Evolutionary conservation across 1,140 invertebrate genomes (phyloP).

Genomic region (Colletes latitarsis): DNA sequence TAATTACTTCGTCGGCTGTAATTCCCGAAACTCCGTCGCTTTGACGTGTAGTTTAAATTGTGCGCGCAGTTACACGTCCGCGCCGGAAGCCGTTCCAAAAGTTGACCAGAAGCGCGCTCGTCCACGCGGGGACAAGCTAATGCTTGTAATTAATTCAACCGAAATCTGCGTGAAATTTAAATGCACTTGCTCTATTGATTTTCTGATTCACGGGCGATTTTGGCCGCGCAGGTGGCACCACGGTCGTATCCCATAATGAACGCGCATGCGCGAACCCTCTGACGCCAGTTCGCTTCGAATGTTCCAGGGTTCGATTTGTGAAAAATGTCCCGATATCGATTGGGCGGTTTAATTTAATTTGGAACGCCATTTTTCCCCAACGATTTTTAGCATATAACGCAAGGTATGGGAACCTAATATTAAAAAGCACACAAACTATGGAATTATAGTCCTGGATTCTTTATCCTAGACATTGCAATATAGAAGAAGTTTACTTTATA

Average conservation of each 20-base stretch:
- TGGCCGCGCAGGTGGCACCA: conserved; percentile 41
- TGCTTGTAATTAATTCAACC: conserved; percentile 59
- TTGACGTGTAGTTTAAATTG: conserved; percentile 8
- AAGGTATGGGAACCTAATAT: too few relatives aligned
- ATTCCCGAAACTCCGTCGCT: background rate
- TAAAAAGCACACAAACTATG: too few relatives aligned
- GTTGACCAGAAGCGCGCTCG: background rate
- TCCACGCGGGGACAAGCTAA: conserved; percentile 4
- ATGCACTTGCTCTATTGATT: conserved; percentile 61
- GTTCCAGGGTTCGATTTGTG: background rate
- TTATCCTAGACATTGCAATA: too few relatives aligned
- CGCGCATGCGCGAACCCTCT: background rate
- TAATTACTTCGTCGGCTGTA: background rate
- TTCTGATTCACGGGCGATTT: conserved; percentile 16
- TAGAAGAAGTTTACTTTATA: too few relatives aligned
- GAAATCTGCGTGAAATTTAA: conserved; percentile 62
- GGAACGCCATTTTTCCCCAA: too few relatives aligned
- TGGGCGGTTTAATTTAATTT: background rate
- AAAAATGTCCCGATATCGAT: background rate
- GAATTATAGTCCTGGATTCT: too few relatives aligned
- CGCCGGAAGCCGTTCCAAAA: background rate
- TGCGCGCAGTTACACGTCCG: background rate
- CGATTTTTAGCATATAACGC: background rate
- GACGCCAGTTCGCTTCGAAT: background rate
- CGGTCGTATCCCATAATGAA: background rate